Conservation (phyloP, 2,888 invertebrate genomes). For the Cosmia pyralina region DNA sequence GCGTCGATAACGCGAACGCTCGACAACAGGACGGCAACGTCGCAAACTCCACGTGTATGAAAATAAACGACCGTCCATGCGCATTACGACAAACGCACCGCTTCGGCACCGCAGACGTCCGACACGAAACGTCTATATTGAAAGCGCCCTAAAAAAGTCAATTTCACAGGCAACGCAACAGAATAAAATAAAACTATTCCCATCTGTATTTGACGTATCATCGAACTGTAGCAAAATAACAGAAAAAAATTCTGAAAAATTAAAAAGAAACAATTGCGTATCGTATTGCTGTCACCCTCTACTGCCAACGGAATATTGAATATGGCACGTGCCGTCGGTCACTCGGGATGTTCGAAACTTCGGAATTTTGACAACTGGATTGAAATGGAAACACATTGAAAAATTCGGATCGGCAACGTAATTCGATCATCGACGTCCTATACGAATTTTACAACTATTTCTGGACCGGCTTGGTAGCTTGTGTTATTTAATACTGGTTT, state of each 20-base stretch:
- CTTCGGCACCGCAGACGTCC: no score
- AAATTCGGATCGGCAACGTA: not conserved
- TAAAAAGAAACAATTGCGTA: not conserved
- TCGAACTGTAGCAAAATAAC: slow-evolving; percentile 1
- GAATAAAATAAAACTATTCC: not conserved
- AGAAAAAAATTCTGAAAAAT: not conserved
- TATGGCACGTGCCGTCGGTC: not conserved
- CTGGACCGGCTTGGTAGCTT: not conserved
- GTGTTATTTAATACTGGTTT: not conserved
- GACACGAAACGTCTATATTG: no score
- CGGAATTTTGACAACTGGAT: not conserved
- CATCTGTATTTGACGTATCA: slow-evolving; percentile 35
- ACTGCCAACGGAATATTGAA: not conserved
- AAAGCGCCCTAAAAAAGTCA: not conserved
- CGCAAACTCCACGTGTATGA: no score
- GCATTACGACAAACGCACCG: no score
- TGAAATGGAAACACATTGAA: not conserved
- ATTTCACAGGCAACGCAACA: not conserved
- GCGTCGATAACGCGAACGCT: no score
- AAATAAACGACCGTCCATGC: no score
- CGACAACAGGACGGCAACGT: no score
- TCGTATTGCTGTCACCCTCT: not conserved
- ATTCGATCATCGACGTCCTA: not conserved
- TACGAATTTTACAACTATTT: not conserved
- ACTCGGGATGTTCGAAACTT: not conserved